Conservation (phyloP, 2,113 vertebrate genomes). For the Rhodinocichla rosea region DNA sequence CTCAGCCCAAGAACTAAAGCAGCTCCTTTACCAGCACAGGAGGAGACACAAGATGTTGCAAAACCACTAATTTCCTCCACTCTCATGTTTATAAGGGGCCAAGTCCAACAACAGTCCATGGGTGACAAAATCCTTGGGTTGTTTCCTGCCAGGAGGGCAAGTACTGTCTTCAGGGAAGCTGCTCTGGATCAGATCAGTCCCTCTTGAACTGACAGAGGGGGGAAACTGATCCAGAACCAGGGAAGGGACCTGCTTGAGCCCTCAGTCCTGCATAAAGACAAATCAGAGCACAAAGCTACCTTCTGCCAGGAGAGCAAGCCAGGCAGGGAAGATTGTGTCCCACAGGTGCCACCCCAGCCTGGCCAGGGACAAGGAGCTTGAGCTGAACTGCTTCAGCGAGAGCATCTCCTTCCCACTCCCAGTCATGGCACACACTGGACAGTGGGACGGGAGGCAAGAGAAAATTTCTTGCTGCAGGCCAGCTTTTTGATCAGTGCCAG, state of each 20-base stretch:
- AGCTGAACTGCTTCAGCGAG: not conserved
- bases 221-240: not conserved
- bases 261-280: not conserved
- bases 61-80: not conserved
- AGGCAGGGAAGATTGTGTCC: not conserved
- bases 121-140: not conserved
- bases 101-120: not conserved
- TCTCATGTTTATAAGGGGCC: not conserved
- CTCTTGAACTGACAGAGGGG: not conserved
- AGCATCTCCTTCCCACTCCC: not conserved
- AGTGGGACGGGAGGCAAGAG: not conserved
- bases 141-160: not conserved
- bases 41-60: not conserved
- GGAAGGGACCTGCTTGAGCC: accelerated
- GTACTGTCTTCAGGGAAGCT: not conserved
- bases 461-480: not conserved
- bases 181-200: not conserved
- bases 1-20: accelerated
- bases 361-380: not conserved
- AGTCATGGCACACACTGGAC: accelerated
- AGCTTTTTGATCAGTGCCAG: not conserved
- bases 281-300: not conserved
- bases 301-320: not conserved
- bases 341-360: not conserved
- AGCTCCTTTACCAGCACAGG: not conserved